phyloP scores from a whole-genome alignment of 2,888 invertebrate genomes.

The Smittia aterrima region DNA sequence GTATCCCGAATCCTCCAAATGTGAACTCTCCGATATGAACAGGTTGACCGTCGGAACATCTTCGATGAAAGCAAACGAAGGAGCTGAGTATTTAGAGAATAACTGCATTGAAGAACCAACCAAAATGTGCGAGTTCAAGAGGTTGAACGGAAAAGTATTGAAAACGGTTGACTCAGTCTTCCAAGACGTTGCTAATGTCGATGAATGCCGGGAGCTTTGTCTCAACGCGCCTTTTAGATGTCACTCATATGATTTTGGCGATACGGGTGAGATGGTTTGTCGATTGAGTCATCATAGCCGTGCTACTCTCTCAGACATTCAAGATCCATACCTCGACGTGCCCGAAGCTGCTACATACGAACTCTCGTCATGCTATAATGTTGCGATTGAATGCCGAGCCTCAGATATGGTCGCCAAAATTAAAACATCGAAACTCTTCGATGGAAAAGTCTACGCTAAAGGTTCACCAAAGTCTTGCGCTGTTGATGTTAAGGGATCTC shows the following conservation, averaged over 20 bases:
- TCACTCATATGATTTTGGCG: conserved; percentile 91
- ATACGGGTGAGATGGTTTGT: conserved; percentile 90
- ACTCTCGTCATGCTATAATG: conserved; percentile 90
- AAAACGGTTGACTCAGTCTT: conserved; percentile 93
- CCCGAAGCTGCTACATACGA: conserved; percentile 92
- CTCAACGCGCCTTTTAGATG: conserved; percentile 87
- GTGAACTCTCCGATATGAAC: conserved; percentile 89
- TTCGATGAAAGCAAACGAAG: conserved; percentile 59
- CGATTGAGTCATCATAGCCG: conserved; percentile 88
- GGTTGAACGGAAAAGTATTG: conserved; percentile 81
- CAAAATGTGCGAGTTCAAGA: conserved; percentile 90
- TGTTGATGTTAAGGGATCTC: conserved; percentile 79
- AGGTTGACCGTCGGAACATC: conserved; percentile 80
- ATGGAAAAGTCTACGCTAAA: conserved; percentile 93
- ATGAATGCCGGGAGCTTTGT: conserved; percentile 86
- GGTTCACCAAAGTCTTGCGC: conserved; percentile 91
- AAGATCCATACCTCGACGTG: conserved; percentile 87
- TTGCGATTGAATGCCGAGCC: conserved; percentile 86
- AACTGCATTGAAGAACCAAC: conserved; percentile 91
- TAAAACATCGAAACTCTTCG: conserved; percentile 87
- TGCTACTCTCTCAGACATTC: conserved; percentile 83
- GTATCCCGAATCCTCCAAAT: conserved; percentile 79
- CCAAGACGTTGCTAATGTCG: conserved; percentile 81
- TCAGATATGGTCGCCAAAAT: conserved; percentile 92
- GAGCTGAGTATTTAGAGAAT: conserved; percentile 82